phyloP scores from a whole-genome alignment of 2,113 vertebrate genomes.

The Xiphophorus maculatus region DNA sequence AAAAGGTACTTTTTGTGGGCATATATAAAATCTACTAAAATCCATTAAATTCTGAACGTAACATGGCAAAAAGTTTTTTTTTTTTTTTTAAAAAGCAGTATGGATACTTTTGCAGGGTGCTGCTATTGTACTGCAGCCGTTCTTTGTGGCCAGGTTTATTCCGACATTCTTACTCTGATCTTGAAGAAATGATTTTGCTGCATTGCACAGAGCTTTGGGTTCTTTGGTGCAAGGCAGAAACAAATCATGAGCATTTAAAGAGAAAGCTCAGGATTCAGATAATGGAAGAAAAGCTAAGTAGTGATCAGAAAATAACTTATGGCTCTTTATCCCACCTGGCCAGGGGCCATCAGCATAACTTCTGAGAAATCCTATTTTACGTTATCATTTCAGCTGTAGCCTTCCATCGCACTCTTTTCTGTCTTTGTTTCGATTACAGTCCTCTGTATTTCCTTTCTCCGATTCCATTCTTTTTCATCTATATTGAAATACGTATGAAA shows the following conservation, averaged over 20 bases:
- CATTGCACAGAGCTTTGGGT: too few species aligned
- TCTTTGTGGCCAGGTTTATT: too few species aligned
- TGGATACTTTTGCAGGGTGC: too few species aligned
- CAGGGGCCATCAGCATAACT: slow-evolving; percentile 2
- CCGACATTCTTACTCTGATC: too few species aligned
- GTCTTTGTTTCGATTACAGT: too few species aligned
- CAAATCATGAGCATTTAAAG: slow-evolving; percentile 1
- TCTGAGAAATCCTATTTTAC: neutral
- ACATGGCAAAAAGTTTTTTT: too few species aligned
- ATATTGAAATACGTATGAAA: slow-evolving; percentile 16
- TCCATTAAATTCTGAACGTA: too few species aligned
- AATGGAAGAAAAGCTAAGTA: slow-evolving; percentile 5
- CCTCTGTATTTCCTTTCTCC: neutral
- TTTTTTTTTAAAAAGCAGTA: too few species aligned
- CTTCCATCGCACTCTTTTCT: neutral
- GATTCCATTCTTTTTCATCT: slow-evolving; percentile 15
- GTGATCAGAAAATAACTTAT: slow-evolving; percentile 34
- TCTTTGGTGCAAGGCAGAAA: slow-evolving; percentile 2
- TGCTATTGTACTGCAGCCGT: too few species aligned
- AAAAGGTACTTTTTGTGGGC: too few species aligned
- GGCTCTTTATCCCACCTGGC: slow-evolving; percentile 12
- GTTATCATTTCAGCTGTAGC: slow-evolving; percentile 8
- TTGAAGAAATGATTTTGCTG: too few species aligned
- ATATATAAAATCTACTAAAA: too few species aligned
- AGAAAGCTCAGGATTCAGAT: neutral